Evolutionary conservation across 2,797 vertebrate species (phyloP), one percentile per base, ranked within the genome.

Genomic region (Hafferia zeledoni): DNA sequence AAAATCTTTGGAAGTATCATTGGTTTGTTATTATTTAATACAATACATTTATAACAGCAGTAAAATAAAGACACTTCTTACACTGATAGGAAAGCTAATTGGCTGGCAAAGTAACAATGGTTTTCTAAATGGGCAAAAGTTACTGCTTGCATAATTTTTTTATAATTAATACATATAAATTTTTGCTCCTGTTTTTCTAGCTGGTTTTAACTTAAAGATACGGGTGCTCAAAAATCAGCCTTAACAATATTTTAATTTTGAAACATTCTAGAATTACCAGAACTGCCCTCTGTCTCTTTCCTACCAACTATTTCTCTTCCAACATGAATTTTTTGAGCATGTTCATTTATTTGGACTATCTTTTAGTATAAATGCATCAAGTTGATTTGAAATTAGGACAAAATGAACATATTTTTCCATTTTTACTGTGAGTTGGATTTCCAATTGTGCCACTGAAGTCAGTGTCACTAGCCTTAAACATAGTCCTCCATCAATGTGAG

Each of bases 21-120:
- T 85, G 7, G 33, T 88, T 94, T 59, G 31, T 81, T 41, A 70
- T 49, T 53, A 82, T 71, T 94, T 89, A 89, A 74, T 30, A 84
- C 14, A 93, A 90, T 93, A 81, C 83, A 94, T 94, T 89, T 92
- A 74, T 81, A 91, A 84, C 28, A 74, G 61, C 86, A 86, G 90
- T 77, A 83, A 95, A 97, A 94, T 71, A 78, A 95, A 59, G 77
- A 53, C 65, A 94, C 67, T 47, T 89, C 69, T 67, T 65, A 52
- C 46, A 78, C 49, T 37, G 19, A 81, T 18, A 71, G 25, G 28
- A 30, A 83, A 83, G 33, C 7, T 69, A 80, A 41, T 12, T 74
- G 68, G 30, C 13, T 60, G 24, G 35, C 70, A 88, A 90, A 90
- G 33, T 46, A 93, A 57, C 11, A 49, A 81, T 18, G 24, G 3